Percentiles rank a stretch among this genome's conserved stretches.
These are phyloP conservation scores for Cydia strobilella DNA, from an alignment of 1,140 invertebrate species.

Conservation along the genomic window DNA sequence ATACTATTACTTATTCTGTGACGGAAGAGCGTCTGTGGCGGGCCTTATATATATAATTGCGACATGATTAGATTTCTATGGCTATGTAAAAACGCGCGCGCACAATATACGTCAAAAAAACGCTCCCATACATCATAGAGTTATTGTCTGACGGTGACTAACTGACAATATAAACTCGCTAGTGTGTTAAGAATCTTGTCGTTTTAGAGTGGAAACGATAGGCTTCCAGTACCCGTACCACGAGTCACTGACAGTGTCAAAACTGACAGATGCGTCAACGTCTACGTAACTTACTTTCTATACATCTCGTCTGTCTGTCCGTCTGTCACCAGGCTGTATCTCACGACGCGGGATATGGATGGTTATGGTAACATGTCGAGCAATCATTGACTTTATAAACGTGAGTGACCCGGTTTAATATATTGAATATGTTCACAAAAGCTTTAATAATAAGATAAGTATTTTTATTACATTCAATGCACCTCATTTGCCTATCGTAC, in stretches of 20 bases:
- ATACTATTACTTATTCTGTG: too few species aligned
- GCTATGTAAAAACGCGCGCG: neutral
- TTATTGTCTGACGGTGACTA: slow-evolving; percentile 3
- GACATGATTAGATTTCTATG: neutral
- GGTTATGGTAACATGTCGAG: too few species aligned
- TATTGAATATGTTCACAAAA: too few species aligned
- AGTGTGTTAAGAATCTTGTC: neutral
- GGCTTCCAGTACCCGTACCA: too few species aligned
- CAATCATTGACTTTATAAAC: too few species aligned
- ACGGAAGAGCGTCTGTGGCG: neutral
- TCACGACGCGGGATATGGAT: too few species aligned
- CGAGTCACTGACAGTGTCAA: too few species aligned
- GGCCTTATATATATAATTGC: neutral
- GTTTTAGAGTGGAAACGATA: neutral
- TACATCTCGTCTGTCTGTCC: too few species aligned
- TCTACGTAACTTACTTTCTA: too few species aligned
- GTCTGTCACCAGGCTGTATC: too few species aligned
- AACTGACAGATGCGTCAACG: too few species aligned
- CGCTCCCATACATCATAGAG: slow-evolving; percentile 1
- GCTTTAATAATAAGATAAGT: neutral
- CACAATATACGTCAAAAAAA: slow-evolving; percentile 1
- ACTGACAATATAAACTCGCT: neutral
- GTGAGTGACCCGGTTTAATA: too few species aligned
- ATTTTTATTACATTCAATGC: neutral
- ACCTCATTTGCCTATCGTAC: neutral